Base-by-base conservation (phyloP, 2,888 invertebrate species). In the Athrips mouffetella region DNA sequence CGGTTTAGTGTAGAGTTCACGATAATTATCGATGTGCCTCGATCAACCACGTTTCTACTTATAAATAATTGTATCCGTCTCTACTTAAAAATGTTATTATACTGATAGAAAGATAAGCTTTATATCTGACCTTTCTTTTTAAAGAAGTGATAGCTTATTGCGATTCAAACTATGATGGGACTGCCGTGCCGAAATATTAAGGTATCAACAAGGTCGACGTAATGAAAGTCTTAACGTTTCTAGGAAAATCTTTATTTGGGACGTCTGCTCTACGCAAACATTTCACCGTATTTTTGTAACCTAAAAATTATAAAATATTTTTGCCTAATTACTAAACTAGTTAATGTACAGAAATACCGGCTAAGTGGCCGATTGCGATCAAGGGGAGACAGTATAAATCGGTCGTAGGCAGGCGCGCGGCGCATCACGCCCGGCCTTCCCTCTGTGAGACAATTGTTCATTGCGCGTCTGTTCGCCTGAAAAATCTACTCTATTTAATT, bases 401-500 rank as follows among this genome's bases (percentile, higher is more conserved):
- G 40, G 27, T 18, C 37, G 33, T 51, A 45, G 54, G 54, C 52
- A 53, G 53, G 35, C 50, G 50, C 52, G 59, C 59, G 48, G 50
- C 57, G 60, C 67, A 69, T 78, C 74, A 71, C 56, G 41, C 37
- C 52, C 60, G 76, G 67, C 78, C 80, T 81, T 80, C 73, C 78
- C 72, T 76, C 25, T 37, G 10, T 67, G 62, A 73, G 70, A 76
- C 77, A 80, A 85, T 87, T 84, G 86, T 86, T 81, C 80, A 73
- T 62, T 63, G 65, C 68, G 59, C 62, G 70, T 77, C 78, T 73
- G 76, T 77, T 76, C 60, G 59, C 67, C 70, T 79, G 78, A 87
- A 86, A 83, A 85, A 85, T 84, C 70, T 78, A 72, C 73, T 80
- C 76, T 77, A 78, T 85, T 85, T 76, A 81, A 85, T 85, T 80